Conservation (phyloP, 2,113 vertebrate species). For the Ardeotis arabs region DNA sequence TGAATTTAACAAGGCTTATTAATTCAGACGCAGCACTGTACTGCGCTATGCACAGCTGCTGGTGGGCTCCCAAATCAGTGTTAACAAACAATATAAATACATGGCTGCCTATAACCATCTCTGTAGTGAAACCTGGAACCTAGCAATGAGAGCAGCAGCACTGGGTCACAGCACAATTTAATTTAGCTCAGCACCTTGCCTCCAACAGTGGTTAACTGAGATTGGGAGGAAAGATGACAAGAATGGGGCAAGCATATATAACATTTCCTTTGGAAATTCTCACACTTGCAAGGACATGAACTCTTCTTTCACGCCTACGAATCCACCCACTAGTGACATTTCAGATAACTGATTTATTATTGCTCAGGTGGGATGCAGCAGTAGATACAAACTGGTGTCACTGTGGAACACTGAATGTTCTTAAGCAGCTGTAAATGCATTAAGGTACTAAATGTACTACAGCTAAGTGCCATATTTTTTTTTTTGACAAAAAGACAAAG, state of each 20-base stretch:
- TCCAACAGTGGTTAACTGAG: not conserved
- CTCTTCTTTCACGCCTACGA: not conserved
- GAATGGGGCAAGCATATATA: not conserved
- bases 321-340: not conserved
- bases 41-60: not conserved
- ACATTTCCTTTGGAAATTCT: not conserved
- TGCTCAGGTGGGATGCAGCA: not conserved
- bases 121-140: not conserved
- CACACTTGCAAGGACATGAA: not conserved
- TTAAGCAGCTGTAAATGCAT: not conserved
- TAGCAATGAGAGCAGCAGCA: not conserved
- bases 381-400: not conserved
- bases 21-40: not conserved
- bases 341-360: not conserved
- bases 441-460: not conserved
- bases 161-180: not conserved
- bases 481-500: not conserved
- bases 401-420: not conserved
- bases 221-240: not conserved
- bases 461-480: not conserved
- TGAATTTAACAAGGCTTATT: not conserved
- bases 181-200: not conserved
- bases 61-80: not conserved
- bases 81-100: not conserved
- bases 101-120: not conserved